Evolutionary conservation across 2,113 vertebrate species (phyloP).

Genomic region (Elachura formosa): DNA sequence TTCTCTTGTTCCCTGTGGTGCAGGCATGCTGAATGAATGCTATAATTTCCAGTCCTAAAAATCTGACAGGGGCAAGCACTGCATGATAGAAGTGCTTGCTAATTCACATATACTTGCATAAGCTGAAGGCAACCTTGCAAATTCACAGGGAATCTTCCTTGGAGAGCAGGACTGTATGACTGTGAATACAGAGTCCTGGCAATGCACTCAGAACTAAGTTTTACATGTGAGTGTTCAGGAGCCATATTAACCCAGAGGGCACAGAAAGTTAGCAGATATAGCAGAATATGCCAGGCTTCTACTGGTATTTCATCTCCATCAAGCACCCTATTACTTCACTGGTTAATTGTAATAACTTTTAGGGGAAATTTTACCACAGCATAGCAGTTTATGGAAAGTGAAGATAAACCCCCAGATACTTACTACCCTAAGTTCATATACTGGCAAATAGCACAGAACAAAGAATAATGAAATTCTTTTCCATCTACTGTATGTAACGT

Average conservation of each 20-base stretch:
- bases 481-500: not conserved
- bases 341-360: not conserved
- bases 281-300: not conserved
- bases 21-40: not conserved
- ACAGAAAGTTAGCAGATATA: not conserved
- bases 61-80: not conserved
- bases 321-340: not conserved
- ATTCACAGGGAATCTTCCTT: not conserved
- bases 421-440: not conserved
- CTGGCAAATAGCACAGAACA: not conserved
- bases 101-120: not conserved
- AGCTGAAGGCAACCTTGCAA: not conserved
- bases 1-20: not conserved
- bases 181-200: not conserved
- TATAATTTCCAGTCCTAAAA: not conserved
- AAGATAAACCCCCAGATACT: not conserved
- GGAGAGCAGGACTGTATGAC: fast-evolving
- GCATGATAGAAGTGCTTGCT: not conserved
- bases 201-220: not conserved
- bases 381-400: not conserved
- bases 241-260: not conserved
- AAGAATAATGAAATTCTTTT: not conserved
- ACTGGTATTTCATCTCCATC: not conserved
- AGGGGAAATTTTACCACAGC: not conserved
- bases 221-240: not conserved